A percentile compares a stretch with the other conserved stretches of the same genome.
Conservation (phyloP, 2,888 invertebrate species). For the Clanis bilineata region DNA sequence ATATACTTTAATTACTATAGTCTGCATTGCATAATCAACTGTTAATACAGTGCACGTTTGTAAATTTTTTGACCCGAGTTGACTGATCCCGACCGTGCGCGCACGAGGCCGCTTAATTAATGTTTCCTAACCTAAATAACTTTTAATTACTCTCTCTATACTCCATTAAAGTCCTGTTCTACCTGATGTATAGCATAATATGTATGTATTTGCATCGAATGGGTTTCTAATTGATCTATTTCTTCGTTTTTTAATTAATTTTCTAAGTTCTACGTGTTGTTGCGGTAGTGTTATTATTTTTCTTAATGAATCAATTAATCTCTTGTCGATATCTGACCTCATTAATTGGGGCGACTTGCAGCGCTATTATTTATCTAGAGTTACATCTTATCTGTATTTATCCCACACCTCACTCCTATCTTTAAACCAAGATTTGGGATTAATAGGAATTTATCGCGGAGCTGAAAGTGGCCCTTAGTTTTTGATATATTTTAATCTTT, state of each 20-base stretch:
- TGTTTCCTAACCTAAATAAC: constrained; percentile 66
- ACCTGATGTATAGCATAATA: constrained; percentile 10
- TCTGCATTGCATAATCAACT: constrained; percentile 4
- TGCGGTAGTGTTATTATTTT: neutral
- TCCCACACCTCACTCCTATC: too few species aligned
- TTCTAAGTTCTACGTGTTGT: neutral
- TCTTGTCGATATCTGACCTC: too few species aligned
- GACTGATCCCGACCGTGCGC: constrained; percentile 38
- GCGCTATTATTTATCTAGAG: too few species aligned
- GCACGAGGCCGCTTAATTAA: constrained; percentile 49
- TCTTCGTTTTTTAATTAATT: neutral
- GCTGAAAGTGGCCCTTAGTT: too few species aligned
- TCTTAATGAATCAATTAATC: too few species aligned
- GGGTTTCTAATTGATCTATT: neutral
- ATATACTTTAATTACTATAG: neutral
- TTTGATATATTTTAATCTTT: too few species aligned
- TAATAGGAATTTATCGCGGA: too few species aligned
- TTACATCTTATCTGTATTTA: too few species aligned
- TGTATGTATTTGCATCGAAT: neutral
- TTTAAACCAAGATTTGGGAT: too few species aligned
- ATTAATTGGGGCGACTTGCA: too few species aligned
- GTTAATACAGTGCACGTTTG: constrained; percentile 1
- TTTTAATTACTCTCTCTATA: constrained; percentile 47
- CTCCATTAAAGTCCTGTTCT: constrained; percentile 23
- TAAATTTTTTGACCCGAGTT: constrained; percentile 35